These are phyloP conservation scores for Myiozetetes cayanensis DNA, from an alignment of 2,113 vertebrate species.

Conservation along the genomic window DNA sequence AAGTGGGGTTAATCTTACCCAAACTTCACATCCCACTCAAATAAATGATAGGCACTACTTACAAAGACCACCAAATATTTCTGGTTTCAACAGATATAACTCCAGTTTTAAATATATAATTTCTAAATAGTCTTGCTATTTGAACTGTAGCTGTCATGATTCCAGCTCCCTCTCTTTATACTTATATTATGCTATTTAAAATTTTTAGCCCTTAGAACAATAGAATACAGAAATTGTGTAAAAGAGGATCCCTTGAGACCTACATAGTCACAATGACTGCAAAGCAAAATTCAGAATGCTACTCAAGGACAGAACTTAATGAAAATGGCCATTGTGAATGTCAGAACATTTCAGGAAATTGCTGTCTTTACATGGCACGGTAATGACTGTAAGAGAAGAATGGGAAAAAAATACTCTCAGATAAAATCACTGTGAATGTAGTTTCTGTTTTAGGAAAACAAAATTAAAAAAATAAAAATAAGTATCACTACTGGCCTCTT, in stretches of 20 bases:
- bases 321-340: background rate
- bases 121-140: background rate
- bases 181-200: background rate
- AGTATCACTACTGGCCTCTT: background rate
- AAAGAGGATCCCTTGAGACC: background rate
- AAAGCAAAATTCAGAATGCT: background rate
- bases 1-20: background rate
- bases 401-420: background rate
- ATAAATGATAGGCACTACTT: background rate
- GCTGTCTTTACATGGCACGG: background rate
- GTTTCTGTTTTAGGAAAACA: background rate
- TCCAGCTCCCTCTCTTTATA: background rate
- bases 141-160: background rate
- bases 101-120: background rate
- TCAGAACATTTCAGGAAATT: background rate
- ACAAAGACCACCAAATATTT: background rate
- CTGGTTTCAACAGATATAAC: background rate
- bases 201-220: background rate
- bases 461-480: background rate
- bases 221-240: background rate
- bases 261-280: background rate
- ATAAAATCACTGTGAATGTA: background rate
- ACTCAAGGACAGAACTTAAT: background rate
- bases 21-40: background rate
- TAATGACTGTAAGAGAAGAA: background rate